These are phyloP conservation scores for Drosophila mimica DNA, from an alignment of 2,888 invertebrate genomes.

Conservation along the genomic window DNA sequence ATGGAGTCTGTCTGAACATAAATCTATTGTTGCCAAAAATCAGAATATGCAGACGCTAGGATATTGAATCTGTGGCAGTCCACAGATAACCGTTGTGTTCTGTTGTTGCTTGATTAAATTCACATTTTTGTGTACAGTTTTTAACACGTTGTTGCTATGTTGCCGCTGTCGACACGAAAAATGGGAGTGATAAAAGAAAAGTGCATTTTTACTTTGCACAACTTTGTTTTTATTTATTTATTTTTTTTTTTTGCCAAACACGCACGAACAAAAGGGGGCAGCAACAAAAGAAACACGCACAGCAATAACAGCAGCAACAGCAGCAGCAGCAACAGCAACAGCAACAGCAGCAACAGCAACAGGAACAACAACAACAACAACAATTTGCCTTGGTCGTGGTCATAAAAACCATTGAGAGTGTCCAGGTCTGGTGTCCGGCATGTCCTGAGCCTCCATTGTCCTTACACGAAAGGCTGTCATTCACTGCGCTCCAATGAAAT, in stretches of 20 bases:
- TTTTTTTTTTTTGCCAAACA: slow-evolving; percentile 23
- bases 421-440: slow-evolving; percentile 9
- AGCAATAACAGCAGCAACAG: slow-evolving; percentile 4
- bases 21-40: not conserved
- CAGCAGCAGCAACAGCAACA: slow-evolving; percentile 33
- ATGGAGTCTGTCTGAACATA: not conserved
- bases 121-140: slow-evolving; percentile 68
- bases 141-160: slow-evolving; percentile 64
- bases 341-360: not conserved
- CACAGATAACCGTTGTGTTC: not conserved
- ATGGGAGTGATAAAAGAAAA: slow-evolving; percentile 4
- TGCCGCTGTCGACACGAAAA: slow-evolving; percentile 6
- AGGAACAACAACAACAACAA: slow-evolving; percentile 6
- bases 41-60: not conserved
- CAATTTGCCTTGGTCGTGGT: slow-evolving; percentile 24
- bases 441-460: slow-evolving; percentile 61
- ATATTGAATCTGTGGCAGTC: slow-evolving; percentile 1
- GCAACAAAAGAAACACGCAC: slow-evolving; percentile 28
- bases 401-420: slow-evolving; percentile 44
- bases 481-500: slow-evolving; percentile 52
- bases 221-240: slow-evolving; percentile 4
- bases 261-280: slow-evolving; percentile 50
- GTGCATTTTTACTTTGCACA: slow-evolving; percentile 20
- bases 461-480: slow-evolving; percentile 41
- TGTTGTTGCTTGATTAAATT: slow-evolving; percentile 62